Base-by-base conservation (phyloP, 2,797 vertebrate species). In the Octomys mimax region DNA sequence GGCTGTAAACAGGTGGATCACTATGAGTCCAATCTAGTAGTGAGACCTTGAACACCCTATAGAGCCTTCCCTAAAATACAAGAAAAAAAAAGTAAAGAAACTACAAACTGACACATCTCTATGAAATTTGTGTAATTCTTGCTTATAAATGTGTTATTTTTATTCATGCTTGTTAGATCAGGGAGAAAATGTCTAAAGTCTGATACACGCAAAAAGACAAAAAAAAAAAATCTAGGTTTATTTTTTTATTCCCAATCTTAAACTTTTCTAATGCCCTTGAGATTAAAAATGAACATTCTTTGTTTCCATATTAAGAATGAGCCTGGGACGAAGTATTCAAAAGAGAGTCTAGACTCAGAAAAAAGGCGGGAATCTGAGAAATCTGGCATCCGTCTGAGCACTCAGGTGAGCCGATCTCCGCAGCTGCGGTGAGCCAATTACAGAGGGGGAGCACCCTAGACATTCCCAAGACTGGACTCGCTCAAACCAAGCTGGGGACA, bases 271-370 rank as follows among this genome's bases (percentile, higher is more conserved):
- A 93, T 68, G 61, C 1, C 28, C 16, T 64, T 80, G 39, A 91
- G 24, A 59, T 89, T 77, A 92, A 89, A 97, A 89, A 92, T 95
- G 89, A 97, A 97, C 68, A 79, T 91, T 84, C 66, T 97, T 95
- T 97, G 92, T 97, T 97, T 96, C 89, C 68, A 87, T 87, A 87
- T 97, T 89, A 96, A 97, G 97, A 97, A 95, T 96, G 96, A 97
- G 39, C 75, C 88, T 16, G 91, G 92, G 73, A 75, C 91, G 3
- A 97, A 82, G 64, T 89, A 96, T 81, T 95, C 97, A 95, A 97
- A 87, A 97, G 97, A 97, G 24, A 97, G 46, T 85, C 68, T 96
- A 87, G 96, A 97, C 49, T 54, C 49, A 85, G 97, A 97, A 13
- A 97, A 97, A 94, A 97, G 92, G 85, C 96, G 49, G 46, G 98